A percentile compares a stretch with the other conserved stretches of the same genome.
Evolutionary conservation across 2,113 vertebrate genomes (phyloP).

Genomic region (Pithys albifrons): DNA sequence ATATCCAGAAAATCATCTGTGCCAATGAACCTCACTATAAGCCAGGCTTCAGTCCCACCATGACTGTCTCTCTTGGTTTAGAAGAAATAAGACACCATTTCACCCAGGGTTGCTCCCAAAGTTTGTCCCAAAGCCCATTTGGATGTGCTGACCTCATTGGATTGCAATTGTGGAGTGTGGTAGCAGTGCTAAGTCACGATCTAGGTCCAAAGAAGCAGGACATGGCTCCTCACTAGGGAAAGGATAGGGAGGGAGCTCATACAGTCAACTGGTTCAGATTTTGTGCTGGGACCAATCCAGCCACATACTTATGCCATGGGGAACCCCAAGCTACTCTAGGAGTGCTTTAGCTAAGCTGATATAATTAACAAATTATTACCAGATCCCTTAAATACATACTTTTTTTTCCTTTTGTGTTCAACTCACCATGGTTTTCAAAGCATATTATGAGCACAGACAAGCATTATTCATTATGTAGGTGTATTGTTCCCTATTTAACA

Average conservation of each 20-base stretch:
- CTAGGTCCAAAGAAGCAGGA: neutral
- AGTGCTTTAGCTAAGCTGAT: neutral
- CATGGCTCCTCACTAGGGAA: neutral
- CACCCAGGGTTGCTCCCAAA: neutral
- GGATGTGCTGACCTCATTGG: neutral
- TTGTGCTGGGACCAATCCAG: neutral
- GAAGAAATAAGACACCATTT: neutral
- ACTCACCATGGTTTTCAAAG: neutral
- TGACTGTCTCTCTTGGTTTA: neutral
- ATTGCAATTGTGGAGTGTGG: neutral
- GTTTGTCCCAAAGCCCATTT: neutral
- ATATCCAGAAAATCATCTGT: neutral
- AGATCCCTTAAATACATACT: neutral
- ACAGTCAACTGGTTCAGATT: neutral
- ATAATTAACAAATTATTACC: neutral
- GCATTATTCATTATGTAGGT: neutral
- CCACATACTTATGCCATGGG: neutral
- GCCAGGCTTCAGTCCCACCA: neutral
- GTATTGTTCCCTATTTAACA: neutral
- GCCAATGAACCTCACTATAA: neutral
- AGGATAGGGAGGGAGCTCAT: neutral
- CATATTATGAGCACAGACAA: accelerated
- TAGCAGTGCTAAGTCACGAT: neutral
- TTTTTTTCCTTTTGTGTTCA: neutral
- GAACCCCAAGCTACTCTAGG: neutral